Conservation (phyloP, 2,888 invertebrate species). For the Cacoxenus indagator region DNA sequence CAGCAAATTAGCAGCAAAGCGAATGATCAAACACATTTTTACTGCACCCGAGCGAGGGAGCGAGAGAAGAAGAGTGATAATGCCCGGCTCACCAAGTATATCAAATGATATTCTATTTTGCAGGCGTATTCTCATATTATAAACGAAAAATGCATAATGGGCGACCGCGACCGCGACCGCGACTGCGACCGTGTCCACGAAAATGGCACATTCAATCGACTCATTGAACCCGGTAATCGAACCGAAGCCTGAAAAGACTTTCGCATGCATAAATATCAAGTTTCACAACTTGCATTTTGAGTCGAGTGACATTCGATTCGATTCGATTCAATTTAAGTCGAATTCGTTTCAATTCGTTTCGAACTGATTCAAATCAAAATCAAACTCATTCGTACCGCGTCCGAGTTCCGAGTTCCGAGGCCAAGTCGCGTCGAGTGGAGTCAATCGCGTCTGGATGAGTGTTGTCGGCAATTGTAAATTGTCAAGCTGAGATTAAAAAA, state of each 20-base stretch:
- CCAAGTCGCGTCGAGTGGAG: not conserved
- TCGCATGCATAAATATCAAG: conserved; percentile 64
- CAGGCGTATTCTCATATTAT: conserved; percentile 33
- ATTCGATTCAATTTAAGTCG: not conserved
- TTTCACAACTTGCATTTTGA: conserved; percentile 54
- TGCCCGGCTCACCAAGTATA: too few species aligned
- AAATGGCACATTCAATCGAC: too few species aligned
- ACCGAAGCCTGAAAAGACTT: not conserved
- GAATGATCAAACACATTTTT: not conserved
- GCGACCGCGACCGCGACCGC: not conserved
- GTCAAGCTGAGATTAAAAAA: conserved; percentile 65
- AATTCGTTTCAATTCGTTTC: not conserved
- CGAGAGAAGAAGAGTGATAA: not conserved
- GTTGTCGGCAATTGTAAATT: conserved; percentile 60
- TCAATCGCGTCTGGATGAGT: conserved; percentile 22
- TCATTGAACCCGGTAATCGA: not conserved
- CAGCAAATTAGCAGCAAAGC: conserved; percentile 17
- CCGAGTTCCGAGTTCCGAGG: not conserved
- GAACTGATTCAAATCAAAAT: not conserved
- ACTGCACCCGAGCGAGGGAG: not conserved
- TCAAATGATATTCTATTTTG: conserved; percentile 11
- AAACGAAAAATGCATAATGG: conserved; percentile 56
- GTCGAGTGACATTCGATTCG: conserved; percentile 26
- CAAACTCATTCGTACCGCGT: too few species aligned
- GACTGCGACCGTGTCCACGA: too few species aligned